Base-by-base conservation (phyloP, 2,888 invertebrate species). In the Eupeodes luniger region DNA sequence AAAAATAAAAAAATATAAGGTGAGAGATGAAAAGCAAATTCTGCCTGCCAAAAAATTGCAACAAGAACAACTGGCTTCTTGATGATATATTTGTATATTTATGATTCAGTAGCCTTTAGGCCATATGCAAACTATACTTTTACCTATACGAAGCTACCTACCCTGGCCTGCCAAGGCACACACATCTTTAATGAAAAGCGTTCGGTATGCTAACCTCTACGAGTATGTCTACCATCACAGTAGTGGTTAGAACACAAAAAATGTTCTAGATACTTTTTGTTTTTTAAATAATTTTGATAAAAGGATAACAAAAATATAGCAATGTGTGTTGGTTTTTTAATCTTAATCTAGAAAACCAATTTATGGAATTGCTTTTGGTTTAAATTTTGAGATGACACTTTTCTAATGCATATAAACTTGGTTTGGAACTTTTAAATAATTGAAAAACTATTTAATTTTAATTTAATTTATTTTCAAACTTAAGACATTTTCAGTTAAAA, bases 21-120 rank as follows among this genome's bases (percentile, higher is more conserved):
- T 14, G 11, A 51, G 55, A 51, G 47, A 75, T 44, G 47, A 49
- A 69, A 16, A 57, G 36, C 44, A 49, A 72, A 70, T 44, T 62
- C 47, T 14, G 16, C 12, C 4, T 49, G 67, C 67, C 64, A 47
- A 61, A 67, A 75, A 67, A 67, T 53, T 61, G 66, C 44, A 69
- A 34, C 44, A 75, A 67, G 66, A 67, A 34, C 14, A 36, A 40
- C 69, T 74, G 78, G 78, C 81, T 78, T 77, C 44, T 72, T 77
- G 81, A 67, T 81, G 47, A 61, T 69, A 40, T 40, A 7, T 34
- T 27, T 5, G 6, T 11, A 11, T 36, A 69, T n/a, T 62, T 62
- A 62, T 62, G 62, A 19, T 7, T 47, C 1, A 16, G 47, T 14
- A 49, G 49, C 47, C 19, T 27, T 27, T 27, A 49, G 49, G 66